These are phyloP conservation scores for Megalops cyprinoides DNA, from an alignment of 2,797 vertebrate genomes.

Conservation along the genomic window DNA sequence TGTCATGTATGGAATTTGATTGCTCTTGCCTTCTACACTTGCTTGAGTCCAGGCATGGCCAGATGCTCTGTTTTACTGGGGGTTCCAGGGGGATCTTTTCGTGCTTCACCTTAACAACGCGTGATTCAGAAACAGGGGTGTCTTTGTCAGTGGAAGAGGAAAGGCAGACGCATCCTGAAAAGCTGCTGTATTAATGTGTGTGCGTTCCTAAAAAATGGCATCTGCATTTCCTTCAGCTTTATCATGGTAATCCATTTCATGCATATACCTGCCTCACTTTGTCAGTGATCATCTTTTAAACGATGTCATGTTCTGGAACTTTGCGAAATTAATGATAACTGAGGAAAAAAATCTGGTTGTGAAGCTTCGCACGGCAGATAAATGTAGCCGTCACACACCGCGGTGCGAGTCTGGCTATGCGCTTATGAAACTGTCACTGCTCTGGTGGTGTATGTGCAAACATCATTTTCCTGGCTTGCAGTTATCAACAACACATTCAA, in stretches of 20 bases:
- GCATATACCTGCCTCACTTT: not conserved
- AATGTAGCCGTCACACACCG: constrained; percentile 28
- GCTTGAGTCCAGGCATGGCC: not conserved
- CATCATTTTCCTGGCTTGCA: not conserved
- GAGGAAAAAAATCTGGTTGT: not conserved
- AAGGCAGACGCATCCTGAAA: not conserved
- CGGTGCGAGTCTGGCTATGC: constrained; percentile 2
- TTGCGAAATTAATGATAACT: not conserved
- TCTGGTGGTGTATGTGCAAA: constrained; percentile 12
- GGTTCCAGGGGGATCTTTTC: no score
- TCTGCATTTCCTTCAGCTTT: no score
- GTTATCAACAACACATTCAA: constrained; percentile 10
- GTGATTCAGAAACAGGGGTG: not conserved
- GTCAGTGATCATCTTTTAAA: not conserved
- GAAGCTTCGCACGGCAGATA: constrained; percentile 41
- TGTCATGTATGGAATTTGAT: not conserved
- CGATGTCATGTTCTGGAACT: not conserved
- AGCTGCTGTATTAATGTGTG: no score
- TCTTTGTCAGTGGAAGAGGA: not conserved
- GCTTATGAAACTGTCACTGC: constrained; percentile 26
- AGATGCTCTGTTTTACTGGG: not conserved
- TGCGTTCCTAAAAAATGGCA: no score
- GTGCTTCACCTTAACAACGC: not conserved
- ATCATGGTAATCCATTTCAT: not conserved
- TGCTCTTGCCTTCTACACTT: not conserved